Conservation (phyloP, 2,113 vertebrate genomes). For the Cettia cetti region DNA sequence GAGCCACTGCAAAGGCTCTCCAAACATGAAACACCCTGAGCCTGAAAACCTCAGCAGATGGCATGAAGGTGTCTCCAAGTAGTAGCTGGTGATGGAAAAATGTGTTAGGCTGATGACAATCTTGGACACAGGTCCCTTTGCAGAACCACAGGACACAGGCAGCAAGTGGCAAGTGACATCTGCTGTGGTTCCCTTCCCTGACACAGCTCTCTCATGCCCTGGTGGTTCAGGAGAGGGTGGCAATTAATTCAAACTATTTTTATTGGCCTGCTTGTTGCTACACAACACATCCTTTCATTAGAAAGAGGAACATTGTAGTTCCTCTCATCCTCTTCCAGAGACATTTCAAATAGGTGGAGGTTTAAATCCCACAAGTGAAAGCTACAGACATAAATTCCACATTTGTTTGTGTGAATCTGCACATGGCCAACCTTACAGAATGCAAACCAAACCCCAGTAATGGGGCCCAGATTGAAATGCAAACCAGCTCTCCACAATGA, state of each 20-base stretch:
- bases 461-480: slow-evolving; percentile 52
- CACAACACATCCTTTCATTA: background rate
- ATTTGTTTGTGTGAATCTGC: slow-evolving; percentile 57
- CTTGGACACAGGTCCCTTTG: background rate
- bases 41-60: background rate
- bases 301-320: background rate
- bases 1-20: background rate
- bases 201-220: background rate
- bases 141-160: background rate
- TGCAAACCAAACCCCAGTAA: slow-evolving; percentile 53
- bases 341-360: slow-evolving; percentile 37
- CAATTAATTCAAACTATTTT: background rate
- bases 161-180: fast-evolving
- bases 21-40: background rate
- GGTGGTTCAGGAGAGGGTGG: background rate
- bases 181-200: background rate
- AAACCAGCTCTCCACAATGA: slow-evolving; percentile 58
- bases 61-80: background rate
- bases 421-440: slow-evolving; percentile 42
- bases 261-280: background rate
- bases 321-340: slow-evolving; percentile 37
- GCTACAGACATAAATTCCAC: slow-evolving; percentile 20
- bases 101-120: background rate
- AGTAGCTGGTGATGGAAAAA: background rate
- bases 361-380: slow-evolving; percentile 49